A percentile compares a stretch with the other conserved stretches of the same genome.
Conservation (phyloP, 2,888 invertebrate species). For the Nemurella pictetii region DNA sequence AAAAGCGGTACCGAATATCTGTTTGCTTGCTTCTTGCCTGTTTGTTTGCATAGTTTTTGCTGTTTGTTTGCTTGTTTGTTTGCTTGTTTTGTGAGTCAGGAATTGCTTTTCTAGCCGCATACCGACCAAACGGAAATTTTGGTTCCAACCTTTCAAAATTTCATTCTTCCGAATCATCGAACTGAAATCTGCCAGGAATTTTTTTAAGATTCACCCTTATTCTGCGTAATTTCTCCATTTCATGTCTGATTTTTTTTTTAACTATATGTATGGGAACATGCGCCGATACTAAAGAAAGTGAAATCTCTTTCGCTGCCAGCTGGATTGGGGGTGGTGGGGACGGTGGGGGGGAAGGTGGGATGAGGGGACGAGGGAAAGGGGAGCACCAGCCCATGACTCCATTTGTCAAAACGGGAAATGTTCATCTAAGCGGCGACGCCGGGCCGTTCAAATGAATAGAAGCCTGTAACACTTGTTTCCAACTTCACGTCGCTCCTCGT, state of each 20-base stretch:
- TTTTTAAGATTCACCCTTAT: background rate
- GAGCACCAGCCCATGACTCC: slow-evolving; percentile 46
- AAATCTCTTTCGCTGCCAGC: slow-evolving; percentile 40
- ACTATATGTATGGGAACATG: slow-evolving; percentile 34
- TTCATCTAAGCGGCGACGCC: slow-evolving; percentile 35
- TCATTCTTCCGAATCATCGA: too few species aligned
- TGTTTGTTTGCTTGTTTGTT: too few species aligned
- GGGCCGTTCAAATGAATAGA: slow-evolving; percentile 31
- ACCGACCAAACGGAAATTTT: too few species aligned
- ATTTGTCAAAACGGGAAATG: slow-evolving; percentile 42
- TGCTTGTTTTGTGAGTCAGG: too few species aligned
- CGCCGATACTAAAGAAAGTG: slow-evolving; percentile 30
- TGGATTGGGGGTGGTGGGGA: background rate
- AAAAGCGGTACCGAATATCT: too few species aligned
- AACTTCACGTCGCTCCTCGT: slow-evolving; percentile 5
- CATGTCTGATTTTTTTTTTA: slow-evolving; percentile 21
- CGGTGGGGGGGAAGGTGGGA: background rate
- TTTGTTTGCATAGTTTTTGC: too few species aligned
- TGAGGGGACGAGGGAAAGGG: slow-evolving; percentile 13
- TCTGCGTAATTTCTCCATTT: slow-evolving; percentile 23
- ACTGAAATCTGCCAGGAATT: too few species aligned
- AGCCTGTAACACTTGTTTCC: slow-evolving; percentile 18
- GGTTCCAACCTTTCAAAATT: too few species aligned
- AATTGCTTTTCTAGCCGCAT: too few species aligned
- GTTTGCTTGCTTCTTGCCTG: too few species aligned